Evolutionary conservation across 2,113 vertebrate species (phyloP).

Genomic region (Notechis scutatus): DNA sequence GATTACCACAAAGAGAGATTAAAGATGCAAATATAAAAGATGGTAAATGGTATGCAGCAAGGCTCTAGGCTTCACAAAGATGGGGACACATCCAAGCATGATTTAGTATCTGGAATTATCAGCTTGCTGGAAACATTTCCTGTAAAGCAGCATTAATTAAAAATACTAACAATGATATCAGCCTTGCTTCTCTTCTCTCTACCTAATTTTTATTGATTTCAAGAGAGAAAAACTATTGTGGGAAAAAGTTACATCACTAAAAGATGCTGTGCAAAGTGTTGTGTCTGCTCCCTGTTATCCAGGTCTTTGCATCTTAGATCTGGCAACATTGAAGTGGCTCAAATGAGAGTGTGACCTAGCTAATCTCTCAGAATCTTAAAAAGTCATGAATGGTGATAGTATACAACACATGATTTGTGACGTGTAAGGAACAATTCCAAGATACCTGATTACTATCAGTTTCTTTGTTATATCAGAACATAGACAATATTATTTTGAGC

Average conservation of each 20-base stretch:
- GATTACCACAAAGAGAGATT: not conserved
- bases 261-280: not conserved
- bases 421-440: not conserved
- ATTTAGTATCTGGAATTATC: not conserved
- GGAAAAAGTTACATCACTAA: not conserved
- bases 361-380: not conserved
- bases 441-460: not conserved
- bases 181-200: not conserved
- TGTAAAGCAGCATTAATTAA: not conserved
- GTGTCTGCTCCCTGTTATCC: not conserved
- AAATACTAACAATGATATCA: not conserved
- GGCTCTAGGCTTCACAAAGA: not conserved
- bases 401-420: not conserved
- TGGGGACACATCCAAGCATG: not conserved
- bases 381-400: not conserved
- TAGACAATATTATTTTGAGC: not conserved
- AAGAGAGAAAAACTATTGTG: not conserved
- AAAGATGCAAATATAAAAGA: not conserved
- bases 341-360: not conserved
- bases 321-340: not conserved
- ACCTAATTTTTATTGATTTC: not conserved
- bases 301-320: not conserved
- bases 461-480: not conserved
- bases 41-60: not conserved
- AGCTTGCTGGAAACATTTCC: not conserved